Base-by-base conservation (phyloP, 2,888 invertebrate genomes). In the Trachelus iudaicus region DNA sequence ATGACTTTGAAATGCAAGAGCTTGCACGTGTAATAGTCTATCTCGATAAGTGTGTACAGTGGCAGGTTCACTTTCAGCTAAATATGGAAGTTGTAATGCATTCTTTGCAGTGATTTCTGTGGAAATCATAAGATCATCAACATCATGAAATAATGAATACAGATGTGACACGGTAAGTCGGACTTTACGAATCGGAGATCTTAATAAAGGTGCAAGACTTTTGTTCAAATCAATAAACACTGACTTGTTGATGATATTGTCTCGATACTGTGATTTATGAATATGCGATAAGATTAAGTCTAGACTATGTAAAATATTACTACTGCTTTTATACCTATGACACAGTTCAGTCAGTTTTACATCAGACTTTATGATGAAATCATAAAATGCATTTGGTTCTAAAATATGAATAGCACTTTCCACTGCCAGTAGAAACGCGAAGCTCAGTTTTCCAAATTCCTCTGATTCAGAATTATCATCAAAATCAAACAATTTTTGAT, bases 41-140 rank as follows among this genome's bases (percentile, higher is more conserved):
- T 96, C 94, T 80, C 98, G 93, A 89, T 97, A 98, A 35, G 95
- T 96, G 83, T 96, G 95, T 4, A 98, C 94, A 11, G 94, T 95
- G 0, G 95, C 93, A 31, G 94, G 93, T 73, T 95, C 94, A 34
- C 93, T 93, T 92, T 98, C 98, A 0, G 96, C 95, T 76, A 94
- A 91, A 84, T 94, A 94, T 82, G 88, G 79, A 23, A 89, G 79
- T 74, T 87, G 84, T 69, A 89, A 77, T 1, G 86, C 86, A 79
- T 77, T 85, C 79, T 83, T 87, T 23, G 40, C 80, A 9, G 69
- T 77, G 91, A 86, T 81, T 1, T 89, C 89, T 1, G 92, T 92
- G 13, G 88, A 83, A 81, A 93, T 90, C 74, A 92, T 92, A 23
- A 94, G 88, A 79, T 93, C 93, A 76, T 93, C 90, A 9, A 94